Evolutionary conservation across 2,797 vertebrate species (phyloP).

Genomic region (Salarias fasciatus): DNA sequence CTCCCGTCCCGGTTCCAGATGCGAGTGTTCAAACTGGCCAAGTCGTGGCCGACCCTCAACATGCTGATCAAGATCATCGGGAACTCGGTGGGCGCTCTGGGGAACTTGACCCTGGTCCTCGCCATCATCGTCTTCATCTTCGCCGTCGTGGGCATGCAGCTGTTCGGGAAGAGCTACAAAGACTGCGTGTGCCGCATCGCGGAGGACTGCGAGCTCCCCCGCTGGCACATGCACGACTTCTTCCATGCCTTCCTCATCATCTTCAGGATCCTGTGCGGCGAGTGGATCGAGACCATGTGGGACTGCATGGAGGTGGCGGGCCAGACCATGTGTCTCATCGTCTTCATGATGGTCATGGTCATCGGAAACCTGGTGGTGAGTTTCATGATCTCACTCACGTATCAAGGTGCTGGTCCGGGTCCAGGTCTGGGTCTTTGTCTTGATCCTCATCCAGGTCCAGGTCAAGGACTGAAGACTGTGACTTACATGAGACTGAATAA

Average conservation of each 20-base stretch:
- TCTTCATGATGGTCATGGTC: conserved; percentile 97
- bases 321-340: conserved; percentile 89
- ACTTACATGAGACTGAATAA: too few relatives aligned
- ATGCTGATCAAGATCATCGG: conserved; percentile 98
- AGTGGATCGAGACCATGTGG: conserved; percentile 99
- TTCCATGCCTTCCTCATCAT: conserved; percentile 97
- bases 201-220: conserved; percentile 86
- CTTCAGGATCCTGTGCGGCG: conserved; percentile 94
- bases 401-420: too few relatives aligned
- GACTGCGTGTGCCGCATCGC: conserved; percentile 93
- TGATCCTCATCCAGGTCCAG: too few relatives aligned
- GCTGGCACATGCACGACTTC: conserved; percentile 98
- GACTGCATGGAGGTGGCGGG: conserved; percentile 94
- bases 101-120: conserved; percentile 93
- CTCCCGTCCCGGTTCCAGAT: conserved; percentile 76
- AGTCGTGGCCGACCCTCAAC: conserved; percentile 96
- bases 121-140: conserved; percentile 98
- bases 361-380: conserved; percentile 97
- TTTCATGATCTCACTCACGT: too few relatives aligned
- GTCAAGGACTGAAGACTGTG: not conserved
- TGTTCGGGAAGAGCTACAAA: conserved; percentile 93
- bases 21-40: conserved; percentile 96
- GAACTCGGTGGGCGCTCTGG: conserved; percentile 93
- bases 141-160: conserved; percentile 96
- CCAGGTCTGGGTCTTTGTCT: too few relatives aligned